phyloP scores from a whole-genome alignment of 1,140 invertebrate species.

The Holcopasites calliopsidis region DNA sequence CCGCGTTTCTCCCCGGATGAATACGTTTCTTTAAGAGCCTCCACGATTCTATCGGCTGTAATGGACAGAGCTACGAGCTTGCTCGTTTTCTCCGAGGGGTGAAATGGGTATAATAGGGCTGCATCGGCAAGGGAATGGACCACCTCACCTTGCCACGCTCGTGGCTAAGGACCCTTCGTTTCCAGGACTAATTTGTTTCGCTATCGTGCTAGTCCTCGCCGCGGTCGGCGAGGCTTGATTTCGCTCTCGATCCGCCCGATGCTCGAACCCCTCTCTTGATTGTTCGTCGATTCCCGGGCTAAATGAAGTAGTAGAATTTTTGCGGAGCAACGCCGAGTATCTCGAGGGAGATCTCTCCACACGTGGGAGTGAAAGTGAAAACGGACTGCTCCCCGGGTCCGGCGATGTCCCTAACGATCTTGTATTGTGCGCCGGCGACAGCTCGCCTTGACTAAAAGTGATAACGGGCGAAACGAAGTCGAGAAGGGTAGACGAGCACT shows the following conservation, averaged over 20 bases:
- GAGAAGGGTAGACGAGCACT: slow-evolving; percentile 52
- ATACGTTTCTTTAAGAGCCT: slow-evolving; percentile 34
- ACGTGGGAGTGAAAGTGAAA: neutral
- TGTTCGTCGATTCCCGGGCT: no score
- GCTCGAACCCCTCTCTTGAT: no score
- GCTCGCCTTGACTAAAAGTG: slow-evolving; percentile 74
- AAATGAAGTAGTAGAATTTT: no score
- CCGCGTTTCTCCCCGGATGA: slow-evolving; percentile 9
- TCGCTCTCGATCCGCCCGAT: no score
- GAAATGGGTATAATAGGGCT: slow-evolving; percentile 13
- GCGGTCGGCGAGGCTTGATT: neutral
- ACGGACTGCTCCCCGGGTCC: no score
- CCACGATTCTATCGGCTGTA: slow-evolving; percentile 7
- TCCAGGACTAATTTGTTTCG: slow-evolving; percentile 18
- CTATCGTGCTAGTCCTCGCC: slow-evolving; percentile 8
- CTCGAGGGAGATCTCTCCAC: neutral
- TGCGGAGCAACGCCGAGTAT: slow-evolving; percentile 1
- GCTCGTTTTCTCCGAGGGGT: slow-evolving; percentile 50
- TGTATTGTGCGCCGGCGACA: slow-evolving; percentile 69
- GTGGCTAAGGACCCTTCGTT: neutral
- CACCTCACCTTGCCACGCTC: neutral
- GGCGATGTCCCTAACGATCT: slow-evolving; percentile 67
- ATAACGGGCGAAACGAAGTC: slow-evolving; percentile 73
- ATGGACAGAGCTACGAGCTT: slow-evolving; percentile 3
- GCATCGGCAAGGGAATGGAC: neutral